Evolutionary conservation across 2,888 invertebrate species (phyloP).

Genomic region (Zhengitettix transpicula): DNA sequence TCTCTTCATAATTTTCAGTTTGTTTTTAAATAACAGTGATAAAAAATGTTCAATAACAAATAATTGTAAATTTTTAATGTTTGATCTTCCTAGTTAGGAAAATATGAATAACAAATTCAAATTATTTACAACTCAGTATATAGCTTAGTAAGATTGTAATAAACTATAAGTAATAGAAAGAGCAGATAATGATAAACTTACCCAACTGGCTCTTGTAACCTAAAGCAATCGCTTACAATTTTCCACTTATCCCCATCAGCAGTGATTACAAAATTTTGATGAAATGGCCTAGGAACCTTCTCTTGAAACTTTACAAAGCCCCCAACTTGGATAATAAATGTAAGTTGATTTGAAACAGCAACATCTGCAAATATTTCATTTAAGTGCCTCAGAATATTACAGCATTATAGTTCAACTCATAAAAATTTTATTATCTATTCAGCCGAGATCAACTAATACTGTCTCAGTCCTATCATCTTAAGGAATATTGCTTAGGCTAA

Average conservation of each 20-base stretch:
- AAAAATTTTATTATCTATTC: too few relatives aligned
- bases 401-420: too few relatives aligned
- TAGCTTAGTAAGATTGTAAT: neutral
- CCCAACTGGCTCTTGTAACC: constrained; percentile 37
- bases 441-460: too few relatives aligned
- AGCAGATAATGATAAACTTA: neutral
- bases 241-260: constrained; percentile 86
- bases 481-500: too few relatives aligned
- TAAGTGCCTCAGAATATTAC: neutral
- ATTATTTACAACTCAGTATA: too few relatives aligned
- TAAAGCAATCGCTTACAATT: constrained; percentile 75
- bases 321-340: constrained; percentile 67
- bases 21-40: too few relatives aligned
- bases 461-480: too few relatives aligned
- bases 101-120: neutral
- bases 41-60: too few relatives aligned
- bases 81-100: neutral
- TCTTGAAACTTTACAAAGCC: constrained; percentile 63
- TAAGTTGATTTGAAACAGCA: constrained; percentile 59
- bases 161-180: neutral
- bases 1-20: too few relatives aligned
- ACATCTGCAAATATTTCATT: constrained; percentile 31
- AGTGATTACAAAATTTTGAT: constrained; percentile 75
- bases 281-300: constrained; percentile 47
- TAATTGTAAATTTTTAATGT: too few relatives aligned